These are phyloP conservation scores for Chloebia gouldiae DNA, from an alignment of 2,113 vertebrate genomes.

Conservation along the genomic window DNA sequence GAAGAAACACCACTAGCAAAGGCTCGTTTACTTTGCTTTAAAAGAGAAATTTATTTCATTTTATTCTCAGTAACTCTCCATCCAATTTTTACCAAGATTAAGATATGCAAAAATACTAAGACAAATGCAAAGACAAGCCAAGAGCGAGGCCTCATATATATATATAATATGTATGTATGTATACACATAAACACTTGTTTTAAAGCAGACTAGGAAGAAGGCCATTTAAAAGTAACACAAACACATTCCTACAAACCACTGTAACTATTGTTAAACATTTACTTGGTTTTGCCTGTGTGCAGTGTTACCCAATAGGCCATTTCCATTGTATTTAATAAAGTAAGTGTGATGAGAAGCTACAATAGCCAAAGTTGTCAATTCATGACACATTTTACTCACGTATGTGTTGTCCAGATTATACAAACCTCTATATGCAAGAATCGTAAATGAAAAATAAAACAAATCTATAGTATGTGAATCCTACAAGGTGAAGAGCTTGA, in stretches of 20 bases:
- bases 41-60: not conserved
- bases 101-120: not conserved
- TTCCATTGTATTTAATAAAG: not conserved
- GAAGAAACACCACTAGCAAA: not conserved
- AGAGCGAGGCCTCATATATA: not conserved
- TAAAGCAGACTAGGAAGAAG: not conserved
- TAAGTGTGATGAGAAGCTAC: not conserved
- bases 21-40: accelerated
- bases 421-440: not conserved
- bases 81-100: not conserved
- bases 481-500: not conserved
- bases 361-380: not conserved
- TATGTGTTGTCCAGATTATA: not conserved
- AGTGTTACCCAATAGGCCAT: not conserved
- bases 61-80: not conserved
- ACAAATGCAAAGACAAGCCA: not conserved
- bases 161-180: too few species aligned
- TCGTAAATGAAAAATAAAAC: not conserved
- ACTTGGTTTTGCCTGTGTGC: not conserved
- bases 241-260: not conserved
- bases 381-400: not conserved
- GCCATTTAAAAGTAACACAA: not conserved
- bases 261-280: not conserved
- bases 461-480: not conserved
- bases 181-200: not conserved